Conservation (phyloP, 2,113 vertebrate species). For the cattle (Bos taurus) region ARS-UCD2.0 NC_037351.1:9200001-9200500, state of each 20-base stretch:
- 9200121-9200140: rapidly evolving
- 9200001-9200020: neutral
- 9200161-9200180: neutral
- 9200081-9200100: neutral
- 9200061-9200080: neutral
- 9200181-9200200: neutral
- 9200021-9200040: neutral
- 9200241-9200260: neutral
- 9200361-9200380: neutral
- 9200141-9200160: rapidly evolving
- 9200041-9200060: neutral
- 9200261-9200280: neutral
- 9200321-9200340: neutral
- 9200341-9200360: neutral
- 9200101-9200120: neutral
- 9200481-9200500: neutral
- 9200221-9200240: neutral
- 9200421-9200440: neutral
- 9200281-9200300: neutral
- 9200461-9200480: neutral
- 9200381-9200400: neutral
- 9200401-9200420: neutral
- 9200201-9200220: neutral
- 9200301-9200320: neutral
- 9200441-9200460: neutral